phyloP scores from a whole-genome alignment of 2,888 invertebrate species.

The Aporophyla nigra region DNA sequence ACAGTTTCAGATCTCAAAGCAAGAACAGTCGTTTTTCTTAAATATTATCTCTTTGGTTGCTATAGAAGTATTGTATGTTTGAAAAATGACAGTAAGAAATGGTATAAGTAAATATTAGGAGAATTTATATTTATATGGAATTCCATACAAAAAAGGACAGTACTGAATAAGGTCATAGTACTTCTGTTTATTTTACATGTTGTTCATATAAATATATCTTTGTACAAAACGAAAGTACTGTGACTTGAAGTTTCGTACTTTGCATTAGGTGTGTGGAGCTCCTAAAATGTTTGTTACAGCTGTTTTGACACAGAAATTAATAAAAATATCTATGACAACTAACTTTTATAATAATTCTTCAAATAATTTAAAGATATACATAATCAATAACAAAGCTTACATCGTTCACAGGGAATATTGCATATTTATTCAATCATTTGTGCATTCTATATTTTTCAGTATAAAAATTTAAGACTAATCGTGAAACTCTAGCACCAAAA shows the following conservation, averaged over 20 bases:
- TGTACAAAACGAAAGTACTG: not conserved
- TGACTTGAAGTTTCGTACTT: not conserved
- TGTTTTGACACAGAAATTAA: slow-evolving; percentile 8
- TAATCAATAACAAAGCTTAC: slow-evolving; percentile 20
- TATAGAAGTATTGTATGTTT: slow-evolving; percentile 50
- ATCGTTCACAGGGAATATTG: slow-evolving; percentile 43
- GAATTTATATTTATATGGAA: not conserved
- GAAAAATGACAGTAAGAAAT: slow-evolving; percentile 18
- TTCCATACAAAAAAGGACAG: not conserved
- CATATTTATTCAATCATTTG: slow-evolving; percentile 67
- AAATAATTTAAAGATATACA: slow-evolving; percentile 25
- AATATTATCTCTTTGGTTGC: slow-evolving; percentile 73
- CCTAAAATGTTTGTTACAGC: not conserved
- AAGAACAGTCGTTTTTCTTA: slow-evolving; percentile 49
- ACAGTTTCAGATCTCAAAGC: slow-evolving; percentile 75
- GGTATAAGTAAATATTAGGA: not conserved
- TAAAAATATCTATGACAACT: slow-evolving; percentile 10
- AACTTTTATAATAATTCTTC: slow-evolving; percentile 22
- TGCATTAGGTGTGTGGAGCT: not conserved
- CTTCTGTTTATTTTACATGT: not conserved
- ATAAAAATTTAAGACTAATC: slow-evolving; percentile 79
- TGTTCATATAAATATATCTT: not conserved
- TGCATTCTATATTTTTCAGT: slow-evolving; percentile 77
- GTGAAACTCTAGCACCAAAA: slow-evolving; percentile 86
- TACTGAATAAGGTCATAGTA: not conserved